A percentile compares a stretch with the other conserved stretches of the same genome.
Evolutionary conservation across 2,797 vertebrate genomes (phyloP).

Genomic region (Poeciliopsis turneri): DNA sequence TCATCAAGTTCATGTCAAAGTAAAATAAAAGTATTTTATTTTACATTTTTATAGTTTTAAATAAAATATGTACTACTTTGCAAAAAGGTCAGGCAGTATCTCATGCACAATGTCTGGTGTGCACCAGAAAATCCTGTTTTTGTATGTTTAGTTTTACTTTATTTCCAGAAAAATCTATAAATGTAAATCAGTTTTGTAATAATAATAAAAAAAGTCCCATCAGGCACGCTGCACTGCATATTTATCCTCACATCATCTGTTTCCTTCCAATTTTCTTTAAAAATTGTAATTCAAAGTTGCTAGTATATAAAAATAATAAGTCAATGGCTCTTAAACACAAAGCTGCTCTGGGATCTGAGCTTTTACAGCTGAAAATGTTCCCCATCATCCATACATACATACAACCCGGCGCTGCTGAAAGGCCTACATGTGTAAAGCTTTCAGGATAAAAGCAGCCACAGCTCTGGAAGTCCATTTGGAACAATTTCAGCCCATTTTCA

Average conservation of each 20-base stretch:
- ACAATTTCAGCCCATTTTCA: slow-evolving; percentile 51
- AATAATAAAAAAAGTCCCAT: too few relatives aligned
- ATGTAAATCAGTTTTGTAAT: not conserved
- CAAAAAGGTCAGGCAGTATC: not conserved
- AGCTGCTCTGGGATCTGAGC: not conserved
- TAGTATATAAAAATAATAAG: not conserved
- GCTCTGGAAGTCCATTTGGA: slow-evolving; percentile 37
- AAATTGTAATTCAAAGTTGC: not conserved
- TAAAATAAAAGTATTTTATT: not conserved
- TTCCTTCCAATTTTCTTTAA: not conserved
- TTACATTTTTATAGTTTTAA: not conserved
- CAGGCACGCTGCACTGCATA: too few relatives aligned
- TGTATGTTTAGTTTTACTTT: not conserved
- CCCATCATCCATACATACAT: not conserved
- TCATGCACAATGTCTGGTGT: too few relatives aligned
- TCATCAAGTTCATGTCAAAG: not conserved
- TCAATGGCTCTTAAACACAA: not conserved
- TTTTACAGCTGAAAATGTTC: slow-evolving; percentile 31
- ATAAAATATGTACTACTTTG: not conserved
- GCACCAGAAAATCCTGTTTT: too few relatives aligned
- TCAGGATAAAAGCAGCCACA: slow-evolving; percentile 42
- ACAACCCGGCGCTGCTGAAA: slow-evolving; percentile 1
- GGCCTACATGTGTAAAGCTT: slow-evolving; percentile 31
- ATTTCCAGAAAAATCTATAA: not conserved
- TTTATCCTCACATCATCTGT: not conserved